Percentiles rank a stretch among this genome's conserved stretches.
phyloP scores from a whole-genome alignment of 35 echinoderm and acorn worm species.

The Eucidaris tribuloides region DNA sequence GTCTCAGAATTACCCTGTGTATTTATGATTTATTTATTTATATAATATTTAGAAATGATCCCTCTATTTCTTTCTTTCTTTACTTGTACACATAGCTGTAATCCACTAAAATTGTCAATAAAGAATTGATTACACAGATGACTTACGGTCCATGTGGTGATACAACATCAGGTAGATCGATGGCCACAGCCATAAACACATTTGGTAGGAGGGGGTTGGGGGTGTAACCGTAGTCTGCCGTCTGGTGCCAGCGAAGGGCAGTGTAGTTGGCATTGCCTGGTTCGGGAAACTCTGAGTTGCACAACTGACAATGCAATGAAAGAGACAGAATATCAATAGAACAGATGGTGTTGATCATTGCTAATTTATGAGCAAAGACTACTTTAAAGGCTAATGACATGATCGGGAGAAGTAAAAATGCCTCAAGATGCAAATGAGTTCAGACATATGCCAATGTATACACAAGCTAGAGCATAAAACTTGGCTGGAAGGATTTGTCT shows the following conservation, averaged over 20 bases:
- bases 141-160: slow-evolving; percentile 92
- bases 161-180: slow-evolving; percentile 73
- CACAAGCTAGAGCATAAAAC: no score
- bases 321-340: not conserved
- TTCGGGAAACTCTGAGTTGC: slow-evolving; percentile 39
- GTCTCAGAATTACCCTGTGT: no score
- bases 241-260: slow-evolving; percentile 73
- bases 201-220: slow-evolving; percentile 71
- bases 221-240: slow-evolving; percentile 75
- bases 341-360: not conserved
- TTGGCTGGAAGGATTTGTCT: no score
- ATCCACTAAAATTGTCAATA: not conserved
- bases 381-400: no score
- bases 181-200: slow-evolving; percentile 86
- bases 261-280: slow-evolving; percentile 61
- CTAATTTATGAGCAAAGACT: no score
- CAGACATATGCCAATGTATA: no score
- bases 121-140: no score
- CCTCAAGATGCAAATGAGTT: no score
- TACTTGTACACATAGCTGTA: not conserved
- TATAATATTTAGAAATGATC: no score
- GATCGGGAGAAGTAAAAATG: no score
- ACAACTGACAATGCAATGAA: slow-evolving; percentile 43
- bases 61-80: no score
- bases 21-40: no score